These are phyloP conservation scores for Xenus cinereus DNA, from an alignment of 2,113 vertebrate species.

Conservation along the genomic window DNA sequence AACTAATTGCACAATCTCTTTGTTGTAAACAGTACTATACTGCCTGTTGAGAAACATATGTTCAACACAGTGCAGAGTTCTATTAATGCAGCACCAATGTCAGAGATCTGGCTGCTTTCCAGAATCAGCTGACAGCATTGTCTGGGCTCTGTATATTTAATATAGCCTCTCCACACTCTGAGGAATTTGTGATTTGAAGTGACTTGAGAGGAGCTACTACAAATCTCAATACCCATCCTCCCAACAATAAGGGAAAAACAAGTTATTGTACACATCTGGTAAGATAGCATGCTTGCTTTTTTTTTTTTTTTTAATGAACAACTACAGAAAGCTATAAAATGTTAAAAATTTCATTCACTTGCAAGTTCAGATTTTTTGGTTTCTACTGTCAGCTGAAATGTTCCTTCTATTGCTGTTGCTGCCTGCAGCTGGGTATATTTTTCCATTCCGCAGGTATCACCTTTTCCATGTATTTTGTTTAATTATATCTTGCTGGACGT, in stretches of 20 bases:
- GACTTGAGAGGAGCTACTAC: neutral
- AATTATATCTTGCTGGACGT: neutral
- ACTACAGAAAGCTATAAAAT: neutral
- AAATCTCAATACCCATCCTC: neutral
- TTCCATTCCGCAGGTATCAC: neutral
- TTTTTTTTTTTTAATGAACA: neutral
- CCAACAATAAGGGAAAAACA: neutral
- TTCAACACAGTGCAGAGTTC: constrained; percentile 6
- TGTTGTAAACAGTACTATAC: neutral
- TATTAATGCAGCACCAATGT: constrained; percentile 7
- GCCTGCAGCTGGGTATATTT: neutral
- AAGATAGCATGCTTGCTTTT: neutral
- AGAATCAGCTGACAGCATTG: constrained; percentile 38
- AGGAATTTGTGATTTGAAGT: constrained; percentile 21
- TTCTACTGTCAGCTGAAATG: neutral
- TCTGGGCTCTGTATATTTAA: constrained; percentile 22
- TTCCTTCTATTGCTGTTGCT: neutral
- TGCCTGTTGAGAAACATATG: constrained; percentile 50
- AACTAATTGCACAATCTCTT: neutral
- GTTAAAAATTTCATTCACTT: neutral
- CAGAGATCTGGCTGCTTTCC: constrained; percentile 43
- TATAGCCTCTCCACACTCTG: neutral
- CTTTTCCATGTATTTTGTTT: neutral
- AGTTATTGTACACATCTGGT: neutral
- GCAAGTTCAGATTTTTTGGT: neutral